phyloP scores from a whole-genome alignment of 2,797 vertebrate species.

The Mareca penelope region DNA sequence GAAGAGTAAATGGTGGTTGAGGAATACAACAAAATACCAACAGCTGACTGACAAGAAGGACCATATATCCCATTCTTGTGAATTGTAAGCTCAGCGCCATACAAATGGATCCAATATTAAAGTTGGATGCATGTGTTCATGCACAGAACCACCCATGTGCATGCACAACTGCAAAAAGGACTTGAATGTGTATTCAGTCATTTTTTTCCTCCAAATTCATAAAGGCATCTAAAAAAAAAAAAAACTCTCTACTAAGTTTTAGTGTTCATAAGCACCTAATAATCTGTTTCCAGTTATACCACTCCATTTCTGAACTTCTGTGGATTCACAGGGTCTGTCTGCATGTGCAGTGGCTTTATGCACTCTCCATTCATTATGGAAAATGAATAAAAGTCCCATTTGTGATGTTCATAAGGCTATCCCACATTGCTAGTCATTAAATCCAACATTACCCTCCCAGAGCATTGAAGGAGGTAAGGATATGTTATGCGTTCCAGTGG shows the following conservation, averaged over 20 bases:
- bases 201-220: neutral
- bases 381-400: conserved; percentile 56
- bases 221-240: neutral
- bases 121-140: neutral
- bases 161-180: neutral
- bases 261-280: neutral
- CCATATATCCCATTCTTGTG: neutral
- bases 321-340: neutral
- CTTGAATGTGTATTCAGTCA: neutral
- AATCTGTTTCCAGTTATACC: conserved; percentile 31
- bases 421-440: neutral
- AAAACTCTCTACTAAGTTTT: neutral
- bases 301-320: conserved; percentile 1
- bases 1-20: neutral
- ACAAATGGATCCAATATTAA: neutral
- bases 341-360: neutral
- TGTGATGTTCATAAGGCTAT: conserved; percentile 45
- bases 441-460: neutral
- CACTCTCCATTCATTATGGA: conserved; percentile 3
- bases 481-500: conserved; percentile 16
- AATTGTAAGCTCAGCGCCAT: neutral
- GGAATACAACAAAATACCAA: neutral
- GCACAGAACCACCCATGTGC: neutral
- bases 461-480: neutral
- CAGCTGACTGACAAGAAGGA: neutral